Base-by-base conservation (phyloP, 1,140 invertebrate genomes). In the Polypedilum pembai region DNA sequence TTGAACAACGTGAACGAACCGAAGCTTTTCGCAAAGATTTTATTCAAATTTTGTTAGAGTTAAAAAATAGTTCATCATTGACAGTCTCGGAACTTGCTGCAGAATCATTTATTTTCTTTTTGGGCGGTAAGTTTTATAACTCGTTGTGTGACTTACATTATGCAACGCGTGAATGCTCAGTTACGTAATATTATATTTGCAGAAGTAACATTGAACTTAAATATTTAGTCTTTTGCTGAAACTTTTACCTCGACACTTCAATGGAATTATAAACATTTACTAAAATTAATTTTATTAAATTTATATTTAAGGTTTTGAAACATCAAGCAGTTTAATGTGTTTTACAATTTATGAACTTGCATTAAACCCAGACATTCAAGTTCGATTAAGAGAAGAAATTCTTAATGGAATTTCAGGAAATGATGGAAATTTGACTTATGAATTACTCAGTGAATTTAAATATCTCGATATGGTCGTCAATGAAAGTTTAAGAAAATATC, bases 1-100 rank as follows among this genome's bases (percentile, higher is more conserved):
- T 88, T 17, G 80, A 80, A 3, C 82, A 87, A 76, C 79, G 87
- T 0, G 78, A 85, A 74, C 81, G 79, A 45, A 78, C 83, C 74
- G 79, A 76, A 24, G 78, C 83, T 41, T 82, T 79, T 17, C 81
- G 86, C 41, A 83, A 86, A 75, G 88, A 89, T 77, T 88, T 88
- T 76, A 81, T 88, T 77, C 86, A 88, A 78, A 79, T 87, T 1
- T 79, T 88, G 41, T 84, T 88, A 10, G 84, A 89, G 21, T 77
- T 88, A 72, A 86, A 84, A 76, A 82, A 85, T 77, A 86, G 83
- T 74, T 85, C 80, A 40, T 75, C 78, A 74, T 69, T 69, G 65
- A 69, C 65, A 18, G 20, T 69, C 3, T n/a, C 15, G 2, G 20
- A 69, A 7, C 10, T 69, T 5, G 17, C 65, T 18, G 65, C 65